phyloP scores from a whole-genome alignment of 2,113 vertebrate genomes.

The Petromus typicus region DNA sequence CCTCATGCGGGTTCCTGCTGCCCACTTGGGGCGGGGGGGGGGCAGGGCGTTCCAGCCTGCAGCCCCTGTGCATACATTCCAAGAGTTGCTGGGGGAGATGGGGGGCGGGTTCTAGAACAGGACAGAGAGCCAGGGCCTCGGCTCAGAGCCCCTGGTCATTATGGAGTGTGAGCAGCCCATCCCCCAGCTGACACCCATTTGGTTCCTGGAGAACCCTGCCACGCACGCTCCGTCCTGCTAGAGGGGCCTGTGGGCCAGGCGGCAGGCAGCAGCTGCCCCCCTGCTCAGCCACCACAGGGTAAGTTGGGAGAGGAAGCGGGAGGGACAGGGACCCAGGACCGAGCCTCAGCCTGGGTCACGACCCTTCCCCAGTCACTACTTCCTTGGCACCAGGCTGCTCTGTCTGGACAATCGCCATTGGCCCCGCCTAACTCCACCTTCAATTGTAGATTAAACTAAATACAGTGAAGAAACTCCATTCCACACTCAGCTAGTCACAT shows the following conservation, averaged over 20 bases:
- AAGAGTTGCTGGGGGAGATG: constrained; percentile 72
- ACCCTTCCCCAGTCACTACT: fast-evolving
- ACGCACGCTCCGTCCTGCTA: constrained; percentile 18
- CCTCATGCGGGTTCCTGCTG: not conserved
- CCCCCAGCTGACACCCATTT: not conserved
- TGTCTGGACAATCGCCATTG: fast-evolving
- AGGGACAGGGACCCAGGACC: fast-evolving
- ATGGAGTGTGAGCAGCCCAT: not conserved
- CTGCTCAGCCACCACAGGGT: not conserved
- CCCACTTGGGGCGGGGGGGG: not conserved
- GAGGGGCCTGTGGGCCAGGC: not conserved
- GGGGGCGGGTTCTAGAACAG: constrained; percentile 74
- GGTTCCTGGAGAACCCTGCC: not conserved
- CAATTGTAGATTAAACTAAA: not conserved
- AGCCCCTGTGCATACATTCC: constrained; percentile 42
- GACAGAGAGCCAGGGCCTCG: not conserved
- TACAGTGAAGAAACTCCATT: not conserved
- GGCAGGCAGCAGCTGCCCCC: not conserved
- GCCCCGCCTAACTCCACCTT: not conserved
- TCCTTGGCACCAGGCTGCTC: not conserved
- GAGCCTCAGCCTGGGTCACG: fast-evolving
- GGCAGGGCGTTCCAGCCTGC: not conserved
- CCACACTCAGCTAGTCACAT: not conserved
- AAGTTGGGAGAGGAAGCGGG: not conserved
- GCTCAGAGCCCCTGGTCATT: not conserved